Base-by-base conservation (phyloP, 2,888 invertebrate species). In the Ptycholaimellus sp. region DNA sequence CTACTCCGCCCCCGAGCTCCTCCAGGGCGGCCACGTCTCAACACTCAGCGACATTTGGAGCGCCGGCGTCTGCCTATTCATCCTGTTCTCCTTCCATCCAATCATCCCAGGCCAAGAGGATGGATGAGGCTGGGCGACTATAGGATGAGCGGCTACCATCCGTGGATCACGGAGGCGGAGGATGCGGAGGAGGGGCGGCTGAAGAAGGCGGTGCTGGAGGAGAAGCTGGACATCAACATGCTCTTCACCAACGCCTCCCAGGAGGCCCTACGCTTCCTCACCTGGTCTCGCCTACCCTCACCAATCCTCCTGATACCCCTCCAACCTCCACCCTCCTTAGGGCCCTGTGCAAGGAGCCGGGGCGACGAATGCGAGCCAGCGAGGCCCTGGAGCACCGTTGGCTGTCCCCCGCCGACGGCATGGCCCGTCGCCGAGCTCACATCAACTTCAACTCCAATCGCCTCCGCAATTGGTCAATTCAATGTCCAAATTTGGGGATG, bases 301-400 rank as follows among this genome's bases (percentile, higher is more conserved):
- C 11, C 9, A 13, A 9, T 35, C 13, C 7, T 23, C 36, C 30
- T 17, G 11, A 14, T 29, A 5, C 30, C 14, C 28, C 19, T 18
- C 13, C n/a, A 30, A 21, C 22, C 7, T 6, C 38, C 17, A 4
- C 17, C 14, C 3, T 25, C 13, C n/a, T 29, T n/a, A 11, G 4
- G 27, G 6, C 23, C 23, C 16, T n/a, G n/a, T n/a, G n/a, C n/a
- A n/a, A n/a, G n/a, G n/a, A n/a, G n/a, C n/a, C n/a, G n/a, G 82
- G 81, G 48, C 87, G 90, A 71, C 70, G 93, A 52, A 83, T 90
- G 44, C 72, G 76, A 33, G 74, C 79, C 1, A 87, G 87, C 59
- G 90, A 93, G 61, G 83, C 83, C 53, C 71, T 80, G 58, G 85
- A 87, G 58, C 85, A 90, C 62, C 73, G 85, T 59, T 93, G 93